Evolutionary conservation across 2,888 invertebrate genomes (phyloP).

Genomic region (Oligia strigilis): DNA sequence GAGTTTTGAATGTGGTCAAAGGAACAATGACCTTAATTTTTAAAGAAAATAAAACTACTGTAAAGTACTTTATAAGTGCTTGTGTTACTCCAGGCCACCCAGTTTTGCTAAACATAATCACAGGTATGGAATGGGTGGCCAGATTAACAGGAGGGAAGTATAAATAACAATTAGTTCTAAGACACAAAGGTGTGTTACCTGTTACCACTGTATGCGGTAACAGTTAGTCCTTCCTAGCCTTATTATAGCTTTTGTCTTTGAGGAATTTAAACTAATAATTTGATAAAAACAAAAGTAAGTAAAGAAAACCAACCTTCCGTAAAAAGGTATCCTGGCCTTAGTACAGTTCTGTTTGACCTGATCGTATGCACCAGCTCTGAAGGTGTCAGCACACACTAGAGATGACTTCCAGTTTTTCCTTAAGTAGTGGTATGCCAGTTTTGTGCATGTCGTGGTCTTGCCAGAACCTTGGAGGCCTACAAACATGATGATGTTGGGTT

Average conservation of each 20-base stretch:
- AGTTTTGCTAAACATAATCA: background rate
- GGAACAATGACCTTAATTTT: too few species aligned
- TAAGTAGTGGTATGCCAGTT: conserved; percentile 99
- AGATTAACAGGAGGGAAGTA: background rate
- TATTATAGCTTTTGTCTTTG: too few species aligned
- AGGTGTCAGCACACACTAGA: conserved; percentile 99
- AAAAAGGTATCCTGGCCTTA: conserved; percentile 99
- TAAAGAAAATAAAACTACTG: too few species aligned
- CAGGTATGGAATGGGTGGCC: background rate
- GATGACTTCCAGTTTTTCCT: conserved; percentile 99
- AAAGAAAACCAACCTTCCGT: conserved; percentile 94
- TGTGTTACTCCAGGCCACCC: background rate
- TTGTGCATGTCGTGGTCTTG: conserved; percentile 99
- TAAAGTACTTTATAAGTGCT: background rate
- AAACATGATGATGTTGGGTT: conserved; percentile 99
- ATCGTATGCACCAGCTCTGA: conserved; percentile 99
- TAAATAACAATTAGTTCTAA: background rate
- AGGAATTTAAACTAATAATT: background rate
- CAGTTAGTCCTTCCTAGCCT: background rate
- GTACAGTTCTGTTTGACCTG: conserved; percentile 99
- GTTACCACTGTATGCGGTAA: background rate
- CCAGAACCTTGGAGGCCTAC: conserved; percentile 99
- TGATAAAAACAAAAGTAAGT: background rate
- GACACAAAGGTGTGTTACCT: background rate
- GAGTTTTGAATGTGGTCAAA: too few species aligned